phyloP scores from a whole-genome alignment of 2,113 vertebrate species.

The Percina caprodes region DNA sequence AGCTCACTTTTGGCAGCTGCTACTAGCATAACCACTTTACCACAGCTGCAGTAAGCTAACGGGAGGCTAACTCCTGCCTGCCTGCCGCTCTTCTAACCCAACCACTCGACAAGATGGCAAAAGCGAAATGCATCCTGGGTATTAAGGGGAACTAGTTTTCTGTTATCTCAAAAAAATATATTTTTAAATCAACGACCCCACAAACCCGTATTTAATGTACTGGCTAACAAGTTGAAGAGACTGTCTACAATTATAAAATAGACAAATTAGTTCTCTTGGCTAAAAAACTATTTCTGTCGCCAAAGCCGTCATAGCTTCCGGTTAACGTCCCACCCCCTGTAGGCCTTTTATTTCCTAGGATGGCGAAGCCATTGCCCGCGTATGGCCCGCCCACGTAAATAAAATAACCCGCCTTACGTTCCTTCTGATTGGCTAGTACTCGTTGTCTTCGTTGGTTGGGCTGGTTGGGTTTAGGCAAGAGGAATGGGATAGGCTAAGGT shows the following conservation, averaged over 20 bases:
- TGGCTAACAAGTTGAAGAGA: rapidly evolving
- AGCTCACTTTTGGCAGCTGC: slow-evolving; percentile 66
- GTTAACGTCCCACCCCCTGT: not conserved
- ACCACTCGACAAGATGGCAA: slow-evolving; percentile 82
- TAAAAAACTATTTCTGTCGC: not conserved
- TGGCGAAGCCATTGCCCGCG: too few species aligned
- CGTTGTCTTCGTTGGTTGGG: too few species aligned
- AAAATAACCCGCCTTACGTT: too few species aligned
- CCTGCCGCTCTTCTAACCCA: slow-evolving; percentile 54
- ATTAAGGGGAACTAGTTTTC: slow-evolving; percentile 44
- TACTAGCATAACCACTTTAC: slow-evolving; percentile 57
- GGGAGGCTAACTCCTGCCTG: slow-evolving; percentile 57
- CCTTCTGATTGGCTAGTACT: too few species aligned
- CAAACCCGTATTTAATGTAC: rapidly evolving
- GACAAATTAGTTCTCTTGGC: not conserved
- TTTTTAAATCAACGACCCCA: rapidly evolving
- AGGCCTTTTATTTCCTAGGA: too few species aligned
- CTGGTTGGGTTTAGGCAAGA: too few species aligned
- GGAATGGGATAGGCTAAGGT: too few species aligned
- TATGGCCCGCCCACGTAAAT: too few species aligned
- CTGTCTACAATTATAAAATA: rapidly evolving
- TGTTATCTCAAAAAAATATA: not conserved
- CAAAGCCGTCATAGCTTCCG: slow-evolving; percentile 47
- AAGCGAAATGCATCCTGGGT: slow-evolving; percentile 77
- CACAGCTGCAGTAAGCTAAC: slow-evolving; percentile 63